Evolutionary conservation across 2,888 invertebrate genomes (phyloP), one percentile per base, ranked within the genome.

Genomic region (Dysmachus trigonus): DNA sequence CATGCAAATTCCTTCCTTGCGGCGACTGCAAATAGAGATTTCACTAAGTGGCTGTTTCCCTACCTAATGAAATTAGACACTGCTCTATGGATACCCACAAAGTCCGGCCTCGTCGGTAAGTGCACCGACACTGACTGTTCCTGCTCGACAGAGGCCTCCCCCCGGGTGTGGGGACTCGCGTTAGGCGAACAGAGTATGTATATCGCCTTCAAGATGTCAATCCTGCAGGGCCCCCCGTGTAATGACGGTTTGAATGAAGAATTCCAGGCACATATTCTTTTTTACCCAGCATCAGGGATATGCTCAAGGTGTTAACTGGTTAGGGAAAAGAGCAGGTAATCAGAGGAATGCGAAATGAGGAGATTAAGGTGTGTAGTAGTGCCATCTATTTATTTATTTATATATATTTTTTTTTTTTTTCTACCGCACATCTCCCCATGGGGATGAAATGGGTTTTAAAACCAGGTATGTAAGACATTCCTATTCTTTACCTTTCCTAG

Each of bases 1-100:
- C 53, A 81, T 81, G 81, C 81, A 53, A 81, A 81, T 81, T 81
- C 62, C 62, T 62, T 81, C 53, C 81, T 81, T 81, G 53, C 51
- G 81, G 81, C 53, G 27, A 81, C 27, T 77, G 47, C 51, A 81
- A 81, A 62, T 81, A 62, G 30, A 81, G 33, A 81, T 51, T 81
- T 81, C 13, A 18, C 62, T 81, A 81, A 81, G 47, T 53, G 81
- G 35, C 51, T 79, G 81, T 53, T 81, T 81, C 62, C 30, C 51
- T 33, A 8, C 31, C 31, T 81, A 81, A 81, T 81, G 62, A 62
- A 81, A 81, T 81, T 81, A 81, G 81, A 62, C 81, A 81, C 22
- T 77, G 27, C 77, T 47, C 47, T 13, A 81, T 18, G 53, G 31
- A 30, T 62, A 62, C 31, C 35, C 33, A 31, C 31, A 31, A 27